A percentile compares a stretch with the other conserved stretches of the same genome.
Evolutionary conservation across 2,888 invertebrate genomes (phyloP).

Genomic region (Pseudococcus jackbeardsleyi): DNA sequence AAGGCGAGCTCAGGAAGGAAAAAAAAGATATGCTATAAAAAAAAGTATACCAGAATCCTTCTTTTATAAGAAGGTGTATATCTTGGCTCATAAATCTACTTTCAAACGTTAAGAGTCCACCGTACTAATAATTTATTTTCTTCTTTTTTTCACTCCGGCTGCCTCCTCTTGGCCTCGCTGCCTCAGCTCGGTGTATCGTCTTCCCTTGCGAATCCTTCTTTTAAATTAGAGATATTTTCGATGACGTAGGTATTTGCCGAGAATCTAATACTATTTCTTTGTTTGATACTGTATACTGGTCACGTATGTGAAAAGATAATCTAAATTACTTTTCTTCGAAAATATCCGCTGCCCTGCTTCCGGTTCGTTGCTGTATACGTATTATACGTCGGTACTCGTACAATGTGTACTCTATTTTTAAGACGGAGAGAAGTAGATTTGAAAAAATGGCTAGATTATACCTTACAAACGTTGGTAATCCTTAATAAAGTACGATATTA

Average conservation of each 20-base stretch:
- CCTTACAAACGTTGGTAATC: slow-evolving; percentile 44
- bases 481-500: slow-evolving; percentile 56
- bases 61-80: slow-evolving; percentile 54
- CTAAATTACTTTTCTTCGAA: slow-evolving; percentile 63
- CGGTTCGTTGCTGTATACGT: slow-evolving; percentile 36
- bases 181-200: neutral
- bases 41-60: slow-evolving; percentile 43
- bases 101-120: slow-evolving; percentile 57
- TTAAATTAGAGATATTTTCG: slow-evolving; percentile 62
- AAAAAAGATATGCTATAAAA: slow-evolving; percentile 33
- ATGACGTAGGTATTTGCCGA: slow-evolving; percentile 59
- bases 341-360: slow-evolving; percentile 47
- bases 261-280: slow-evolving; percentile 56
- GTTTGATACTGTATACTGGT: slow-evolving; percentile 59
- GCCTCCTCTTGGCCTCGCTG: neutral
- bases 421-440: slow-evolving; percentile 30
- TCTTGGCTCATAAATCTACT: slow-evolving; percentile 61
- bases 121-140: slow-evolving; percentile 61
- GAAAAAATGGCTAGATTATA: slow-evolving; percentile 52
- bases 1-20: neutral
- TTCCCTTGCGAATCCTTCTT: slow-evolving; percentile 51
- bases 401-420: neutral
- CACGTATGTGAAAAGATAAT: slow-evolving; percentile 63
- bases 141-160: neutral
- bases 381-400: neutral